Conservation (phyloP, 2,888 invertebrate genomes). For the Harpalus rubripes region DNA sequence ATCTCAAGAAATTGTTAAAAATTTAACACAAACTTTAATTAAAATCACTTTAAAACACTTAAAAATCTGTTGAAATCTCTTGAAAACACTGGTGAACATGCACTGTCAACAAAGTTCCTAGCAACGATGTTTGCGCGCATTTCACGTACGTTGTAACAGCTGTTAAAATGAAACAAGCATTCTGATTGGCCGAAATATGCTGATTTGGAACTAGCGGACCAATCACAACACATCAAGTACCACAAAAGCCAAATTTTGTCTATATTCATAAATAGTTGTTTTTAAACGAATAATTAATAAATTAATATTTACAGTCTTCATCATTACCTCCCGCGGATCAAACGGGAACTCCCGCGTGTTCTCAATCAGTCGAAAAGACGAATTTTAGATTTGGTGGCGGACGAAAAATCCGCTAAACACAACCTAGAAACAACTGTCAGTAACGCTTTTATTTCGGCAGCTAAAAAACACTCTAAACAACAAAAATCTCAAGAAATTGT, state of each 20-base stretch:
- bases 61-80: no score
- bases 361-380: constrained; percentile 87
- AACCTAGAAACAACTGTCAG: constrained; percentile 88
- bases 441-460: constrained; percentile 77
- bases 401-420: constrained; percentile 83
- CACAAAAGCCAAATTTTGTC: no score
- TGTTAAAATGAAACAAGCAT: no score
- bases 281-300: neutral
- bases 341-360: constrained; percentile 76
- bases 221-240: no score
- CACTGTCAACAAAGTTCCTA: no score
- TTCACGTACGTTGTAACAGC: no score
- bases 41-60: constrained; percentile 44
- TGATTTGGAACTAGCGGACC: no score
- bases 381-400: constrained; percentile 85
- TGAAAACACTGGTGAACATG: no score
- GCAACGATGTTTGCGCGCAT: no score
- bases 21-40: constrained; percentile 66
- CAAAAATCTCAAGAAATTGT: constrained; percentile 61
- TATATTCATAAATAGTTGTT: no score
- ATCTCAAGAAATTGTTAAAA: constrained; percentile 39
- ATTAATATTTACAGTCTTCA: constrained; percentile 32
- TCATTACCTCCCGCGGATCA: constrained; percentile 69
- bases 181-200: no score
- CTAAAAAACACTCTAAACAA: constrained; percentile 78